Evolutionary conservation across 2,888 invertebrate genomes (phyloP), one percentile per base, ranked within the genome.

Genomic region (Synergus japonicus): DNA sequence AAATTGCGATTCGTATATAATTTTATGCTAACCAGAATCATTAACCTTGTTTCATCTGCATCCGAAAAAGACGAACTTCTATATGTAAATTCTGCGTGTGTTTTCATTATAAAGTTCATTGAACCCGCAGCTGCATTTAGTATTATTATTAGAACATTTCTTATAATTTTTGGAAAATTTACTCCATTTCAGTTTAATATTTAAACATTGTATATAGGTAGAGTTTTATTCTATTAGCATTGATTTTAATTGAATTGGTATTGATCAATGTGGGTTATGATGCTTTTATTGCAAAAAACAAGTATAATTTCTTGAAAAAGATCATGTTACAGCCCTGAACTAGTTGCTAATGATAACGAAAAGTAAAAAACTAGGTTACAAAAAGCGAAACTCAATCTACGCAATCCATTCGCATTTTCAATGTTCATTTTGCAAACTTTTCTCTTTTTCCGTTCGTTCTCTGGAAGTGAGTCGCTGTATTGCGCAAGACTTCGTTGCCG

Each of bases 401-500:
- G 5, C 37, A 37, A 60, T 60, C 5, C 12, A 12, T 12, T 10
- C 18, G 22, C 12, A 18, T 22, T 12, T 18, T 60, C 4, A 60
- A 22, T 60, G 18, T 22, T 22, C 22, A 22, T 22, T 60, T 18
- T 12, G 12, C 18, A 12, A 60, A 60, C 12, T 60, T 60, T 60
- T 2, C 22, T 44, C 67, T 44, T 22, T 67, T 67, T 63, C 13
- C 13, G 22, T 67, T 67, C 7, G 10, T 60, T 22, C 4, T 60
- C 22, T 22, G 18, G 15, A 66, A 43, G 18, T 37, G 46, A 67
- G 22, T 67, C 18, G 67, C 8, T 46, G n/a, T 13, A 43, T 67
- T 67, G 67, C 67, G 22, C 44, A 67, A 67, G 43, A 67, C 44
- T 41, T 65, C 13, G 67, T 67, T 46, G 67, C 44, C 67, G 67